Evolutionary conservation across 2,888 invertebrate genomes (phyloP).

Genomic region (Lasioglossum lativentre): DNA sequence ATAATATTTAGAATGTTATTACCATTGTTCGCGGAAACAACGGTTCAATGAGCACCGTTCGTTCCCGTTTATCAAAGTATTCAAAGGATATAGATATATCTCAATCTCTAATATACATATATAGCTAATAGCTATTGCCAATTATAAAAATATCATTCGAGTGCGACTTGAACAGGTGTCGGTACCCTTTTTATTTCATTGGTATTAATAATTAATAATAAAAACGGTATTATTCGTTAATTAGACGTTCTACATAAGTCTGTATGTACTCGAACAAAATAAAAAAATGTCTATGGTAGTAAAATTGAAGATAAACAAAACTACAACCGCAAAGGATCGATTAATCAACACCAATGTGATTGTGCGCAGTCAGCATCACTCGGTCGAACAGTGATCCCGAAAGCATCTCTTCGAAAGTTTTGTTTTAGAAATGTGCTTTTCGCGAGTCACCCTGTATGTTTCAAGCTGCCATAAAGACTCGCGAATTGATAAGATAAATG

Average conservation of each 20-base stretch:
- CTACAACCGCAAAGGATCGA: constrained; percentile 43
- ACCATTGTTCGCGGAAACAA: constrained; percentile 27
- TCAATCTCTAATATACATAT: constrained; percentile 41
- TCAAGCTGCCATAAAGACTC: background rate
- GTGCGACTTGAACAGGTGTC: constrained; percentile 50
- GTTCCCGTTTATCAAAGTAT: constrained; percentile 4
- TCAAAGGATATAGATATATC: constrained; percentile 39
- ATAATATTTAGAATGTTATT: constrained; percentile 31
- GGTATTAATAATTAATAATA: too few species aligned
- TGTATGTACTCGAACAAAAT: background rate
- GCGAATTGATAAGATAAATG: constrained; percentile 1
- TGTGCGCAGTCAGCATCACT: constrained; percentile 53
- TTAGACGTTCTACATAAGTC: background rate
- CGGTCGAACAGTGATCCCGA: constrained; percentile 22
- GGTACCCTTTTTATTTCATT: constrained; percentile 29
- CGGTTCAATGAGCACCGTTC: constrained; percentile 22
- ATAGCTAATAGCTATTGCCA: constrained; percentile 50
- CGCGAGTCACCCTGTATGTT: background rate
- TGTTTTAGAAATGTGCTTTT: background rate
- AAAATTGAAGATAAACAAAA: constrained; percentile 39
- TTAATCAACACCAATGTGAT: constrained; percentile 36
- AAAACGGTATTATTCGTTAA: background rate
- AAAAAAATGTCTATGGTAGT: background rate
- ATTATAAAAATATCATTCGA: constrained; percentile 70
- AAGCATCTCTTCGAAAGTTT: constrained; percentile 18